A percentile compares a stretch with the other conserved stretches of the same genome.
These are phyloP conservation scores for Bathynomus jamesi DNA, from an alignment of 1,140 invertebrate species.

Conservation along the genomic window DNA sequence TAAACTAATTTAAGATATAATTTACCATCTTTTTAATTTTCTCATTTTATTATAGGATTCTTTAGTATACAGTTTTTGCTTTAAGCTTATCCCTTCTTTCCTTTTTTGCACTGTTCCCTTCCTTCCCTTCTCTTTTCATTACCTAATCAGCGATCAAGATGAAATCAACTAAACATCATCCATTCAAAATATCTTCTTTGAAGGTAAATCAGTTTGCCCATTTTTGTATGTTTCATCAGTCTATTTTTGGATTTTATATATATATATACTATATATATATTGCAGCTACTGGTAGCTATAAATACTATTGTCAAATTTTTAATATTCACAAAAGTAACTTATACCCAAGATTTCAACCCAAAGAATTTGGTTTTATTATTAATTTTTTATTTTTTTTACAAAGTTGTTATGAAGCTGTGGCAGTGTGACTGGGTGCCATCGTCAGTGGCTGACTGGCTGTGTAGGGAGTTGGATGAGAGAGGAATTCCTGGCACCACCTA, in stretches of 20 bases:
- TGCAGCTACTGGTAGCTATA: background rate
- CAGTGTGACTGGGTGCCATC: constrained; percentile 33
- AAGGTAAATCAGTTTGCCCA: background rate
- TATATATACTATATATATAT: background rate
- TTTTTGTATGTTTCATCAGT: background rate
- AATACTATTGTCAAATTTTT: background rate
- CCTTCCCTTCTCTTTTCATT: background rate
- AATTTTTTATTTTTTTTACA: background rate
- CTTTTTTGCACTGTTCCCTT: background rate
- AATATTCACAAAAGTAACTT: background rate
- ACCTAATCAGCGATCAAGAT: background rate
- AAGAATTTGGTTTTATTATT: background rate
- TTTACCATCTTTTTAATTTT: background rate
- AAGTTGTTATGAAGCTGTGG: constrained; percentile 37
- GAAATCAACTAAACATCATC: background rate
- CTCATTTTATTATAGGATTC: background rate
- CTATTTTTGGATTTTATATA: background rate
- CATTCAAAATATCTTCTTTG: background rate
- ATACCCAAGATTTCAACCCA: background rate
- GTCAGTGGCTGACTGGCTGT: constrained; percentile 36
- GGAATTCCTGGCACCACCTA: constrained; percentile 31
- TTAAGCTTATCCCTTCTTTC: background rate
- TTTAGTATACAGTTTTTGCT: background rate
- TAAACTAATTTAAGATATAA: background rate
- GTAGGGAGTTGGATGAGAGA: constrained; percentile 31